Conservation (phyloP, 1,140 invertebrate genomes). For the Apis florea region DNA sequence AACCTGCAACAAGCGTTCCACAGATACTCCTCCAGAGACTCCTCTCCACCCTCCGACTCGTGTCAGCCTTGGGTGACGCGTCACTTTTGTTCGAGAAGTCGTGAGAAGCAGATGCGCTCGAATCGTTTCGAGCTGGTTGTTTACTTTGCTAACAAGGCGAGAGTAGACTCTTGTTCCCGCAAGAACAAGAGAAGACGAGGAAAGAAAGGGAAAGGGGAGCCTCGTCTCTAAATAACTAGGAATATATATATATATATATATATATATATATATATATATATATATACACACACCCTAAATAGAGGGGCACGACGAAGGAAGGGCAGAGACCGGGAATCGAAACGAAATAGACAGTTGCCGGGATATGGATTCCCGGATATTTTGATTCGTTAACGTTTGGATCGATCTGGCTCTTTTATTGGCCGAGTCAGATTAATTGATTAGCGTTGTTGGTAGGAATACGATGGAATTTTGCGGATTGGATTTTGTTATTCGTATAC, state of each 20-base stretch:
- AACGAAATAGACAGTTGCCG: constrained; percentile 44
- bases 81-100: constrained; percentile 52
- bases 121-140: constrained; percentile 35
- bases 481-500: no score
- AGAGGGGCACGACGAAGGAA: constrained; percentile 27
- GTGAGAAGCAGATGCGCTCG: constrained; percentile 62
- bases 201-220: no score
- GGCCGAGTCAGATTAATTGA: background rate
- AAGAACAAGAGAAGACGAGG: constrained; percentile 33
- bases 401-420: background rate
- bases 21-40: constrained; percentile 51
- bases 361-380: constrained; percentile 22
- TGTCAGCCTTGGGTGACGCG: constrained; percentile 44
- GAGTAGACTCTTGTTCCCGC: constrained; percentile 49
- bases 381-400: background rate
- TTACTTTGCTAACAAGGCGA: constrained; percentile 68
- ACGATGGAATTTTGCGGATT: background rate
- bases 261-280: no score
- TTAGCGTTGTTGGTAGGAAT: background rate
- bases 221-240: no score
- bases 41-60: constrained; percentile 16
- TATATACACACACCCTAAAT: constrained; percentile 62
- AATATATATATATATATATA: no score
- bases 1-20: constrained; percentile 62
- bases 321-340: constrained; percentile 31